Base-by-base conservation (phyloP, 2,797 vertebrate genomes). In the Urosaurus nigricauda region DNA sequence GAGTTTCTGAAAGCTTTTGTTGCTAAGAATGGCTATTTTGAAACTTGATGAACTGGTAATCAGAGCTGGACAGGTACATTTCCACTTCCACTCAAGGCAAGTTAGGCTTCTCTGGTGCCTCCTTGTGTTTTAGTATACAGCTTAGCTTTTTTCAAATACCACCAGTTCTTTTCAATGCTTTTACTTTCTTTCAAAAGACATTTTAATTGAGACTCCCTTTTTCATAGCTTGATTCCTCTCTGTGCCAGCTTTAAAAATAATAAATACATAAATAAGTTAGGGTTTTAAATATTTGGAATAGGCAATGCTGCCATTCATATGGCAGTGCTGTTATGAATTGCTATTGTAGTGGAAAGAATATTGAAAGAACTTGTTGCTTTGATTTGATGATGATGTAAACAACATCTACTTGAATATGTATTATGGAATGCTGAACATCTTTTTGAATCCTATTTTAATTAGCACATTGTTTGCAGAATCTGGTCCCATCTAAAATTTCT, bases 291-390 rank as follows among this genome's bases (percentile, higher is more conserved):
- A 79, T 47, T 37, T 88, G 87, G 53, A 79, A 83, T 65, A 53
- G 78, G 63, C 84, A 79, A 53, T 65, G 53, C 82, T 87, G 47
- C 91, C 73, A 88, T 92, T 91, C 71, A 89, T 87, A 70, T 35
- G 91, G 79, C 40, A 70, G 37, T 58, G 63, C 71, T 65, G 80
- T n/a, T 87, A 88, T 92, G 86, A 92, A 91, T 91, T 91, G 89
- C 87, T 87, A 92, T 92, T 90, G 70, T 77, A 77, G 53, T 91
- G 51, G 77, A 88, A 92, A 43, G 75, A 58, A 87, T 86, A 92
- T 78, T 93, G 95, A 90, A 88, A 73, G 79, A 77, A 79, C 83
- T 90, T 89, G 80, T 83, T 91, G 14, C 91, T 90, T 84, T 85
- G 56, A 79, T 32, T 88, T 90, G 5, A 87, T 53, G 82, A 47